Percentiles rank a stretch among this genome's conserved stretches.
Conservation (phyloP, 2,113 vertebrate species). For the Channa maculata region DNA sequence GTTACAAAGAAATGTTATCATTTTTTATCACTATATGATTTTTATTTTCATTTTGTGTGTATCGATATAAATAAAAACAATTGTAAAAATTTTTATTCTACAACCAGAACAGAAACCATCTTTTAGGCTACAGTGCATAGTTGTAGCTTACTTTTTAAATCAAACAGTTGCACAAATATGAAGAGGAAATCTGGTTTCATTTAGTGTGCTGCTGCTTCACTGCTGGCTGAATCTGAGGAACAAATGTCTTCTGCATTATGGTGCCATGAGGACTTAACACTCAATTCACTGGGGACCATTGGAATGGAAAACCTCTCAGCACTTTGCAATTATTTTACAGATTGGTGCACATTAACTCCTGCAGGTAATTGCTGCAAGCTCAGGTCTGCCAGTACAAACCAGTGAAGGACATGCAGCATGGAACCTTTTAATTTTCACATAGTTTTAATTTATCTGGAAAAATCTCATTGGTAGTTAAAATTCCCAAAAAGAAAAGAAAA, state of each 20-base stretch:
- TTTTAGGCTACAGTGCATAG: slow-evolving; percentile 15
- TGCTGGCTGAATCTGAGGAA: slow-evolving; percentile 69
- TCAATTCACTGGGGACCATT: slow-evolving; percentile 71
- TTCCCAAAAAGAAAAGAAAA: too few relatives aligned
- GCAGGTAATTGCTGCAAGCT: slow-evolving; percentile 71
- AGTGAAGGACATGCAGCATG: slow-evolving; percentile 22
- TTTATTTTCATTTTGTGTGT: neutral
- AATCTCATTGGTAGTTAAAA: neutral
- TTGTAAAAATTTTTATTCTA: neutral
- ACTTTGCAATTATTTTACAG: slow-evolving; percentile 76
- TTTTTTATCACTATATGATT: neutral
- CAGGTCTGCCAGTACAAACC: slow-evolving; percentile 46
- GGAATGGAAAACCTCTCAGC: slow-evolving; percentile 75
- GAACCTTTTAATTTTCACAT: slow-evolving; percentile 25
- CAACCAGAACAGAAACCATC: neutral
- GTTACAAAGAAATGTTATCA: too few relatives aligned
- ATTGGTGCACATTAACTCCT: slow-evolving; percentile 75
- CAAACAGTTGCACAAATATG: slow-evolving; percentile 54
- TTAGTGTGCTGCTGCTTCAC: slow-evolving; percentile 65
- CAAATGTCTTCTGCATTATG: slow-evolving; percentile 69
- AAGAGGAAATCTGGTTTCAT: slow-evolving; percentile 66
- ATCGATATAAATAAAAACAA: neutral
- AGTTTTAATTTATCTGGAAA: slow-evolving; percentile 23
- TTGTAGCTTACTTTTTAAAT: slow-evolving; percentile 40
- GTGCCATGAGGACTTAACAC: slow-evolving; percentile 73